Evolutionary conservation across 2,888 invertebrate genomes (phyloP), one percentile per base, ranked within the genome.

Genomic region (Ophioninae sp.): DNA sequence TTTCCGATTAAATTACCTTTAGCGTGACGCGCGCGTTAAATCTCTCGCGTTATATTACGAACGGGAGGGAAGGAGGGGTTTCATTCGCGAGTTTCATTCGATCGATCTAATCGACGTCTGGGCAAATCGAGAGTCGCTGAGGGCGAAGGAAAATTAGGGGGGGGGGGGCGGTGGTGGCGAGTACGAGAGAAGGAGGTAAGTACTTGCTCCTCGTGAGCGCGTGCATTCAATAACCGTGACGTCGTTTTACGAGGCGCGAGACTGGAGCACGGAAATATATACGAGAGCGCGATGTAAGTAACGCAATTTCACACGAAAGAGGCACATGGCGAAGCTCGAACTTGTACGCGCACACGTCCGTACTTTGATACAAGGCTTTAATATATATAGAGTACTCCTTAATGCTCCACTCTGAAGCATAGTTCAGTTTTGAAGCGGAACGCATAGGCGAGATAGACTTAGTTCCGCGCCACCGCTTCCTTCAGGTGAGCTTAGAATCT

Each of bases 71-170:
- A 30, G 30, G 30, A 3, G 64, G 64, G 20, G 64, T 65, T 50
- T 50, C 30, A 30, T 30, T 30, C 30, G 30, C 30, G 2, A n/a
- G n/a, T 30, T 70, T 79, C 70, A 62, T 81, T 81, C 80, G 83
- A 83, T 83, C 80, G 83, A 83, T 80, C 77, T 81, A 74, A 83
- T 83, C 83, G 83, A 81, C 77, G 80, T 65, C 74, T 50, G 41
- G 30, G 61, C 10, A 72, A 72, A 56, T 59, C 41, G 20, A 79
- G 67, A 80, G 59, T 56, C 67, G 64, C 64, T 44, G 17, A 50
- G 50, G 17, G 50, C 13, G 50, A 50, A 17, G 5, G 17, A 50
- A 13, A 13, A 30, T 30, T 30, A 13, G 17, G 17, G 17, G 64
- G 72, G 70, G 30, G 65, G 37, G 70, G 21, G n/a, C 23, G 64